phyloP scores from a whole-genome alignment of 1,140 invertebrate genomes.

The Hyles euphorbiae region DNA sequence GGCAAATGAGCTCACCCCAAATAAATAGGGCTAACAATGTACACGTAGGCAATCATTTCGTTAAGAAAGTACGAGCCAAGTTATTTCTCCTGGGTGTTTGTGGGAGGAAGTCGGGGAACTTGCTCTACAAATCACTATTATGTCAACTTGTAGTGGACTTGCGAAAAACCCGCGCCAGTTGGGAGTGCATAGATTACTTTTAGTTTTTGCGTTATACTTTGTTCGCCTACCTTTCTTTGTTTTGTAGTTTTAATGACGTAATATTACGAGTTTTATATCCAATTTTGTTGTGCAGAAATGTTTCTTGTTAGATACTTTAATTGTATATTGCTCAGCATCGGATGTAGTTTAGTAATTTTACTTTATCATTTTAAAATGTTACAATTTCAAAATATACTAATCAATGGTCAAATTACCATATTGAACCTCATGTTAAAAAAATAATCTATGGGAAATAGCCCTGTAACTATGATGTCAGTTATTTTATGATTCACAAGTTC shows the following conservation, averaged over 20 bases:
- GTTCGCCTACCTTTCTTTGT: background rate
- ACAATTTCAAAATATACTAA: no score
- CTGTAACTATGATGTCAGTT: no score
- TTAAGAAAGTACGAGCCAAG: constrained; percentile 57
- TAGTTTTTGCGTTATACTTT: constrained; percentile 1
- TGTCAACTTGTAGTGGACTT: constrained; percentile 39
- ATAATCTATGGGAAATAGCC: no score
- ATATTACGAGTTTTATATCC: background rate
- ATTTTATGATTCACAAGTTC: no score
- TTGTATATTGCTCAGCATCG: no score
- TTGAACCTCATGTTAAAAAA: no score
- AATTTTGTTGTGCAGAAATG: no score
- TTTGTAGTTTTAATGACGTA: background rate
- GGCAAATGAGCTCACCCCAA: constrained; percentile 58
- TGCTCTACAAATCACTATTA: constrained; percentile 47
- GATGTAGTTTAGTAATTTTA: no score
- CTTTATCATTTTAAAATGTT: no score
- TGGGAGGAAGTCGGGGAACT: constrained; percentile 31
- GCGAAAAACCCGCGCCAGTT: constrained; percentile 12
- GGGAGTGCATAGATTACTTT: constrained; percentile 16
- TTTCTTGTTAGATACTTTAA: no score
- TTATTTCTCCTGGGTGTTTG: constrained; percentile 62
- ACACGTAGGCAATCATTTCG: constrained; percentile 67
- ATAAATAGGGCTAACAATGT: constrained; percentile 63
- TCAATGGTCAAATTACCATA: no score